phyloP scores from a whole-genome alignment of 2,888 invertebrate genomes.

The Drosophila koepferae region DNA sequence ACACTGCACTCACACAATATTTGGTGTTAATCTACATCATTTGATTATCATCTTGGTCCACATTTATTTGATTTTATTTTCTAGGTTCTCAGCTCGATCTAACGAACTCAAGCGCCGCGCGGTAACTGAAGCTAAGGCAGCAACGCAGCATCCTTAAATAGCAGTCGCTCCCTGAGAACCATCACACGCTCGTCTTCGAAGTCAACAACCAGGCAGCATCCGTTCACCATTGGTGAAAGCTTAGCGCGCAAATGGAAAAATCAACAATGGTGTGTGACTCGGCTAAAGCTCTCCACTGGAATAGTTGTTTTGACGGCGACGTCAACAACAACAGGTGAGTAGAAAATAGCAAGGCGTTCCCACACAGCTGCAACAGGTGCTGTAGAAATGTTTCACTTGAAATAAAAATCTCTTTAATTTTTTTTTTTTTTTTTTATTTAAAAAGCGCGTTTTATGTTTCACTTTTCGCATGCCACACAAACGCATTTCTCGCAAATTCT shows the following conservation, averaged over 20 bases:
- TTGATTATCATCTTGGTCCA: conserved; percentile 58
- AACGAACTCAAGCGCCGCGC: conserved; percentile 82
- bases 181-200: conserved; percentile 44
- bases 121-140: conserved; percentile 81
- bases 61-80: conserved; percentile 23
- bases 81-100: conserved; percentile 70
- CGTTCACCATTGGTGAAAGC: conserved; percentile 54
- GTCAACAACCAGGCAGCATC: conserved; percentile 56
- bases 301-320: conserved; percentile 41
- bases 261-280: conserved; percentile 43
- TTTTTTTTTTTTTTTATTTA: conserved; percentile 13
- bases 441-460: conserved; percentile 45
- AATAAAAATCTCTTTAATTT: not conserved
- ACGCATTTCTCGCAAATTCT: conserved; percentile 43
- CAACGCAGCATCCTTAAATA: conserved; percentile 84
- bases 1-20: conserved; percentile 34
- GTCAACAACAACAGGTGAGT: conserved; percentile 37
- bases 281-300: conserved; percentile 51
- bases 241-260: conserved; percentile 17
- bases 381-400: not conserved
- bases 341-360: not conserved
- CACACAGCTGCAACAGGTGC: conserved; percentile 24
- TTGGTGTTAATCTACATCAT: conserved; percentile 25
- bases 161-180: conserved; percentile 47
- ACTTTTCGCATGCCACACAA: conserved; percentile 16